Evolutionary conservation across 2,888 invertebrate genomes (phyloP), one percentile per base, ranked within the genome.

Genomic region (Piscicola geometra): DNA sequence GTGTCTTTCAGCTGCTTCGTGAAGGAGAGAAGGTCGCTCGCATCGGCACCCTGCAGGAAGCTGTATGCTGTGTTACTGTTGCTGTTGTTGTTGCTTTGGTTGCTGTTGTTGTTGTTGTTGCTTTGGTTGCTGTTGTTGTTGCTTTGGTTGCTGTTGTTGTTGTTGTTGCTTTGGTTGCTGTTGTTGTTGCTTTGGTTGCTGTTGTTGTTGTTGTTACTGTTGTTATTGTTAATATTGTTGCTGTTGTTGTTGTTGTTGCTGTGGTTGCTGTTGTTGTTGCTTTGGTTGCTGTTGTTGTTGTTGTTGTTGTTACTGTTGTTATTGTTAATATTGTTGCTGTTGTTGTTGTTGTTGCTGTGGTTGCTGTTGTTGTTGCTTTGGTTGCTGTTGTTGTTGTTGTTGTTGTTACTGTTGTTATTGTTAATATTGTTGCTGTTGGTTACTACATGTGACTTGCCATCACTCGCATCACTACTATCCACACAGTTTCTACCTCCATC

Each of bases 381-480:
- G 15, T 67, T 28, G 30, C n/a, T 25, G n/a, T 35, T 32, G 30
- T 32, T 33, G n/a, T 67, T 67, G 30, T 67, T 67, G 30, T 67
- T 67, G 30, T 67, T 67, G 28, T 67, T 67, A 30, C 30, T 67
- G 3, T 67, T 67, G 3, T 30, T 32, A 67, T 30, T 67, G 30
- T 67, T 67, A 12, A 28, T n/a, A n/a, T 67, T 67, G 28, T 67
- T 67, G 33, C 30, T 67, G 33, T 33, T 56, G 21, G 9, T 47
- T 15, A 15, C 21, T 15, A 15, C 21, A 47, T 47, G 9, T 15
- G 9, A 15, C 9, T 47, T 47, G 9, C 21, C 12, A 47, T 47
- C 21, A 47, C 21, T 47, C 9, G 12, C 50, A 47, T 47, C 50
- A 47, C 50, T 47, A 47, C 21, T 47, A 47, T 47, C 50, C 9